Conservation (phyloP, 2,888 invertebrate species). For the Drosophila lacicola region DNA sequence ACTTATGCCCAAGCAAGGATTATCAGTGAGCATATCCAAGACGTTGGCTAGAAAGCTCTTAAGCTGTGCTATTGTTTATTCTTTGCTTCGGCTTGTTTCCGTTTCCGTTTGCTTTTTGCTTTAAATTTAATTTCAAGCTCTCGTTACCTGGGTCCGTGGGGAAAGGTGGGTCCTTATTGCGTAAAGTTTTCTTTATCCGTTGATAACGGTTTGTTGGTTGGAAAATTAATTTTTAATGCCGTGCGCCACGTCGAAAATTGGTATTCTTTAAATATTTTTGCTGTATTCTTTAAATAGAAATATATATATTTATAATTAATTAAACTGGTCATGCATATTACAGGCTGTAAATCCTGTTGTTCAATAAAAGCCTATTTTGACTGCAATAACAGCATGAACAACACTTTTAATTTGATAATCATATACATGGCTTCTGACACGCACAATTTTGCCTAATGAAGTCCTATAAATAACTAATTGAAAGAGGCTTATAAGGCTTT, state of each 20-base stretch:
- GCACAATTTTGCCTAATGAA: neutral
- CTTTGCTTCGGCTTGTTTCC: slow-evolving; percentile 42
- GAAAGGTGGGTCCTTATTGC: slow-evolving; percentile 21
- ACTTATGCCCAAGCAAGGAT: slow-evolving; percentile 27
- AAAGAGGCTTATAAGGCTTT: neutral
- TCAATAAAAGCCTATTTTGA: neutral
- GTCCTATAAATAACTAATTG: neutral
- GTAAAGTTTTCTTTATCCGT: slow-evolving; percentile 55
- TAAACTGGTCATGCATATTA: neutral
- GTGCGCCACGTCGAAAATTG: neutral
- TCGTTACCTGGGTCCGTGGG: slow-evolving; percentile 25
- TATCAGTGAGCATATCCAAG: slow-evolving; percentile 17
- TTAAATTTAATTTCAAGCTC: slow-evolving; percentile 64
- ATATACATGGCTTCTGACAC: neutral
- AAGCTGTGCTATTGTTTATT: slow-evolving; percentile 44
- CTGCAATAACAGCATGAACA: neutral
- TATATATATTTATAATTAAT: neutral
- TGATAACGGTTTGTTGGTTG: slow-evolving; percentile 44
- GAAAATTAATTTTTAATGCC: slow-evolving; percentile 55
- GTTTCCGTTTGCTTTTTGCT: slow-evolving; percentile 41
- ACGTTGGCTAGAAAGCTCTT: slow-evolving; percentile 22
- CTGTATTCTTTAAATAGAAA: neutral
- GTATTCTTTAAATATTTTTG: neutral
- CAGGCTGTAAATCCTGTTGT: neutral
- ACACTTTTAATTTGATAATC: neutral